These are phyloP conservation scores for Halcyon smyrnensis DNA, from an alignment of 2,797 vertebrate species.

Conservation along the genomic window DNA sequence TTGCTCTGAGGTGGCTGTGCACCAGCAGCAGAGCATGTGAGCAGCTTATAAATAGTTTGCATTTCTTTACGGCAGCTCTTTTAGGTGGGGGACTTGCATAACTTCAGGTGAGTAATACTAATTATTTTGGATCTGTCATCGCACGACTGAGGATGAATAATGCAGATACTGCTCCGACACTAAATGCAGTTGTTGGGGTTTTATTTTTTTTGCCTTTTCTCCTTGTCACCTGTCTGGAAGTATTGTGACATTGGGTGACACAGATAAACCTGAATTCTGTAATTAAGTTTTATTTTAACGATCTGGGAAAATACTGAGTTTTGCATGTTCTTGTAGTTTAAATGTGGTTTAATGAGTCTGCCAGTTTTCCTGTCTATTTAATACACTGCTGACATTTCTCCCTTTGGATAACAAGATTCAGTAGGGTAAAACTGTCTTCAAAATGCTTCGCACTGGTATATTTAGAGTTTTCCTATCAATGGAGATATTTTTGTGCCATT, in stretches of 20 bases:
- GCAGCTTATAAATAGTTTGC: background rate
- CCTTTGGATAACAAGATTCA: background rate
- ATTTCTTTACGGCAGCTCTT: background rate
- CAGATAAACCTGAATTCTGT: constrained; percentile 27
- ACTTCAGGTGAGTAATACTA: constrained; percentile 52
- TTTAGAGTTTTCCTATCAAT: background rate
- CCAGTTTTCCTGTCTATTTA: background rate
- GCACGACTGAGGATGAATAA: constrained; percentile 67
- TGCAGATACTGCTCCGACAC: constrained; percentile 44
- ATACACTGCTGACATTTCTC: background rate
- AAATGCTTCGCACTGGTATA: background rate
- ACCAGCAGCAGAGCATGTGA: background rate
- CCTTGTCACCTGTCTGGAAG: constrained; percentile 46
- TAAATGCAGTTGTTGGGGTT: constrained; percentile 2
- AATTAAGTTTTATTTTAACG: constrained; percentile 48
- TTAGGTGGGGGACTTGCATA: constrained; percentile 20
- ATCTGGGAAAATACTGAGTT: constrained; percentile 2
- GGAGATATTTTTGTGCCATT: background rate
- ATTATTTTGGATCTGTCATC: constrained; percentile 65
- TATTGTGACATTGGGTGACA: constrained; percentile 69
- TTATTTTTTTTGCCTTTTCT: constrained; percentile 13
- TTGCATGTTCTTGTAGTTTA: background rate
- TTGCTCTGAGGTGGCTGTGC: background rate
- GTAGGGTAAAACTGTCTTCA: background rate
- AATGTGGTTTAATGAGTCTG: constrained; percentile 6